A percentile compares a stretch with the other conserved stretches of the same genome.
Conservation (phyloP, 53 echinoderm and acorn worm genomes). For the Hippasteria phrygiana region DNA sequence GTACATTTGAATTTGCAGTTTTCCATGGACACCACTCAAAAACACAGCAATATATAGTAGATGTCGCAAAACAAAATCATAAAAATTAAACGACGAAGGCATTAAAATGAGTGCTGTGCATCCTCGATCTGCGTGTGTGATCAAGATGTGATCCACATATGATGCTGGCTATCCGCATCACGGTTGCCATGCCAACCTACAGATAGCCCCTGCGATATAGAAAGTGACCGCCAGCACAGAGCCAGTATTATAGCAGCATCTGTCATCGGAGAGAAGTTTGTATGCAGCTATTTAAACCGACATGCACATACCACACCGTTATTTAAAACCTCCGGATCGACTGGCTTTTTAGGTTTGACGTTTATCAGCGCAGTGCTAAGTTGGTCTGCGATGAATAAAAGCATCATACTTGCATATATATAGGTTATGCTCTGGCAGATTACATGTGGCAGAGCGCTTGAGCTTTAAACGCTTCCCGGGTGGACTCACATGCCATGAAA, state of each 20-base stretch:
- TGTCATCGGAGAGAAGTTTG: neutral
- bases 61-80: too few species aligned
- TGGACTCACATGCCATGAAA: neutral
- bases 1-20: too few species aligned
- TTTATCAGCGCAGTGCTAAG: neutral
- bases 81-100: too few species aligned
- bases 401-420: neutral
- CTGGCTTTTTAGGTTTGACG: neutral
- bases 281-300: neutral
- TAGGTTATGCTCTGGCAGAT: neutral
- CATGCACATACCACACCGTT: neutral
- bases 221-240: neutral
- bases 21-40: too few species aligned
- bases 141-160: constrained; percentile 9
- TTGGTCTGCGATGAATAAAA: neutral
- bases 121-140: neutral
- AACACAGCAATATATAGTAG: too few species aligned
- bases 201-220: neutral
- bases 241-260: neutral
- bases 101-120: too few species aligned
- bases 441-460: neutral
- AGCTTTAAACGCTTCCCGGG: neutral
- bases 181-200: neutral
- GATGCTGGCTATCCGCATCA: neutral
- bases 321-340: too few species aligned